Evolutionary conservation across 1,140 invertebrate species (phyloP).

Genomic region (Tetraneura akinire): DNA sequence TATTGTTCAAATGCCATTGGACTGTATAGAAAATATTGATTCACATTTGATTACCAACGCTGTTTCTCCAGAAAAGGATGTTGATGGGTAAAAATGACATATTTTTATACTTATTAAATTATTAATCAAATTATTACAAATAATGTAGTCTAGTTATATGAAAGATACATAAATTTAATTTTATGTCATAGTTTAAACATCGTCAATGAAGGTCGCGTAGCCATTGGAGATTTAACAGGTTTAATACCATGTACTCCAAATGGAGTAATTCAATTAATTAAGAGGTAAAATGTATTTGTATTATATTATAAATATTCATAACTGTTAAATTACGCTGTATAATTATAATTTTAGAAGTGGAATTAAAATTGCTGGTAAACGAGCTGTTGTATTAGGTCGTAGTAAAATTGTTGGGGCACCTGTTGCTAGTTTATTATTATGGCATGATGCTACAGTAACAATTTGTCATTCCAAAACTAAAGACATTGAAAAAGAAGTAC

Average conservation of each 20-base stretch:
- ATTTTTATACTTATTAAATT: not conserved
- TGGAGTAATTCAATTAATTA: constrained; percentile 90
- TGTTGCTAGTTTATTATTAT: constrained; percentile 89
- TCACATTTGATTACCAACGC: constrained; percentile 83
- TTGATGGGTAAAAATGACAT: constrained; percentile 76
- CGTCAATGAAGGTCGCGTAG: constrained; percentile 85
- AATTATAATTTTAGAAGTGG: constrained; percentile 64
- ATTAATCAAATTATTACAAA: too few species aligned
- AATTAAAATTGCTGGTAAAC: constrained; percentile 77
- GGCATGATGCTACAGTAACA: constrained; percentile 95
- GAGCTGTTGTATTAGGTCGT: constrained; percentile 91
- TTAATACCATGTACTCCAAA: constrained; percentile 93
- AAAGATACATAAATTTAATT: constrained; percentile 26
- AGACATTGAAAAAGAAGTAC: constrained; percentile 77
- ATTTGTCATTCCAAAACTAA: constrained; percentile 94
- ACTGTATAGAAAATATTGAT: constrained; percentile 80
- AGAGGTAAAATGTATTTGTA: constrained; percentile 61
- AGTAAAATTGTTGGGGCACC: constrained; percentile 98
- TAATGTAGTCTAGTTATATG: too few species aligned
- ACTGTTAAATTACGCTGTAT: too few species aligned
- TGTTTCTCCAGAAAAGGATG: constrained; percentile 86
- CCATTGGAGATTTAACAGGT: constrained; percentile 80
- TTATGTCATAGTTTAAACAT: constrained; percentile 73
- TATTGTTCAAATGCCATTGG: constrained; percentile 96
- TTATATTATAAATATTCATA: not conserved